Base-by-base conservation (phyloP, 1,140 invertebrate genomes). In the Vanessa atalanta region DNA sequence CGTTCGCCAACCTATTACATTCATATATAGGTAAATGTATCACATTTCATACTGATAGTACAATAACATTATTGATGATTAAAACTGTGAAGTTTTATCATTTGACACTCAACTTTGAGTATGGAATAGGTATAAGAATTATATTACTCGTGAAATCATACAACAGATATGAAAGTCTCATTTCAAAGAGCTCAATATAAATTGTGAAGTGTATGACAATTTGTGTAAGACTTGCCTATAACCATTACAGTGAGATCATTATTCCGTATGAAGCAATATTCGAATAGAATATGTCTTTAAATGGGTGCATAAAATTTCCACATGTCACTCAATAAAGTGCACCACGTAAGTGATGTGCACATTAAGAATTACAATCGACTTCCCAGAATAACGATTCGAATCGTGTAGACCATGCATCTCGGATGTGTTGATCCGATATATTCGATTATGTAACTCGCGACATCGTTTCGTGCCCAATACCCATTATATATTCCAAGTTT, bases 401-500 rank as follows among this genome's bases (percentile, higher is more conserved):
- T 80, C 78, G 74, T 82, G 78, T 80, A 75, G 75, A 73, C 55
- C 53, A 69, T 76, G 70, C 75, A 79, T 84, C 76, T 85, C 80
- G 78, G 63, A 82, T 82, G 73, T 76, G 75, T 70, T 70, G 77
- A 77, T 78, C 68, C 79, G 77, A 80, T 80, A 76, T 47, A 67
- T 61, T 68, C 77, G 79, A 76, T 87, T 84, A 83, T 81, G 75
- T 81, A 82, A 87, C 55, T 51, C 77, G 79, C 78, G 84, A 82
- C 85, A 87, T 87, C 83, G 83, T 86, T 79, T 84, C 81, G 83
- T 86, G 82, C 84, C 79, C 81, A 80, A 76, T 76, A 77, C 66
- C 79, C 79, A 83, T 82, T 83, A 85, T 80, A 79, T 78, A 84
- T 88, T 82, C 77, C 79, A 86, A 87, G 84, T 92, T 92, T 92